phyloP scores from a whole-genome alignment of 92 coral and sea anemone species.

The Phenganax stokvisi region DNA sequence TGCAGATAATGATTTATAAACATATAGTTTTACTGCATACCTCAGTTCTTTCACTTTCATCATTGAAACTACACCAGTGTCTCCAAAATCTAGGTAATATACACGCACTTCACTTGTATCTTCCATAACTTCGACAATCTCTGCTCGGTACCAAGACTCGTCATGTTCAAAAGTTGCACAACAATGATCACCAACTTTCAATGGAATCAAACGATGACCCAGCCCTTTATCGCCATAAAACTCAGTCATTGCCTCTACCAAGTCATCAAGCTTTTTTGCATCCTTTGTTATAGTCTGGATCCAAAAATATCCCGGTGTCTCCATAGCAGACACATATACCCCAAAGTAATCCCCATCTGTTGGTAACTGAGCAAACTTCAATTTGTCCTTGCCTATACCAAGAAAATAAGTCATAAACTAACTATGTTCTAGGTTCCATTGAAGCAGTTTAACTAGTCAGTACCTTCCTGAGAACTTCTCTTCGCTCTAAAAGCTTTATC shows the following conservation, averaged over 20 bases:
- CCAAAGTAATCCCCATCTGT: slow-evolving; percentile 63
- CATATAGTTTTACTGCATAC: slow-evolving; percentile 35
- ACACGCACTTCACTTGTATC: slow-evolving; percentile 58
- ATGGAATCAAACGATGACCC: slow-evolving; percentile 26
- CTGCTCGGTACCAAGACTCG: slow-evolving; percentile 76
- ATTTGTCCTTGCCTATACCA: slow-evolving; percentile 17
- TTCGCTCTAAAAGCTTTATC: slow-evolving; percentile 58
- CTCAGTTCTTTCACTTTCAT: slow-evolving; percentile 61
- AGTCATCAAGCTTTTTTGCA: slow-evolving; percentile 59
- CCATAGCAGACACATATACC: slow-evolving; percentile 85
- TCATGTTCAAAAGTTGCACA: slow-evolving; percentile 87
- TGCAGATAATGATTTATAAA: no score
- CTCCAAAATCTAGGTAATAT: slow-evolving; percentile 89
- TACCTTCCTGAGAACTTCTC: neutral
- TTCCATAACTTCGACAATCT: slow-evolving; percentile 52
- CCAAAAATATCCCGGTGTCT: slow-evolving; percentile 75
- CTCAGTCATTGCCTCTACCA: slow-evolving; percentile 61
- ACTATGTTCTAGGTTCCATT: neutral
- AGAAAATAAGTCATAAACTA: neutral
- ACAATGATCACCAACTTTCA: slow-evolving; percentile 61
- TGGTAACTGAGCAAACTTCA: slow-evolving; percentile 53
- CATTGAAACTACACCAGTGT: slow-evolving; percentile 59
- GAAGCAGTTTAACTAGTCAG: no score
- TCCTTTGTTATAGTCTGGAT: slow-evolving; percentile 68
- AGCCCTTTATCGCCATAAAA: slow-evolving; percentile 26